Evolutionary conservation across 23 tunicate species (phyloP).

Genomic region (Clavelina lepadiformis): DNA sequence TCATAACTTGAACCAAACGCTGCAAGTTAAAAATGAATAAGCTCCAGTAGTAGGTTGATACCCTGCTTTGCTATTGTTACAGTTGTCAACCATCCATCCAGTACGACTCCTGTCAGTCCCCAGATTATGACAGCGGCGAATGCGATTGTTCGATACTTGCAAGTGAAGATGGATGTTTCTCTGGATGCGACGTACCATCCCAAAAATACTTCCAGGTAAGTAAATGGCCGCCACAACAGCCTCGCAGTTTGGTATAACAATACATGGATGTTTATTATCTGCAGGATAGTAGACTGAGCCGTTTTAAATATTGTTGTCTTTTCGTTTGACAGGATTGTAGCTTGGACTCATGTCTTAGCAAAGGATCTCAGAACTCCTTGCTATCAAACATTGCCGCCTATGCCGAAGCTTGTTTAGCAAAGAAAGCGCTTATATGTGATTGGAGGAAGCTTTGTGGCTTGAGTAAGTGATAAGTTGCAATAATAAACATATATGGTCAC

Average conservation of each 20-base stretch:
- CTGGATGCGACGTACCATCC: constrained; percentile 25
- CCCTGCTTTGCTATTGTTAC: background rate
- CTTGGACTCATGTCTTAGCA: constrained; percentile 23
- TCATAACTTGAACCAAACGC: too few relatives aligned
- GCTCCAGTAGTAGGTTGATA: background rate
- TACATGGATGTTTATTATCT: too few relatives aligned
- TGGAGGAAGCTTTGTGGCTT: constrained; percentile 39
- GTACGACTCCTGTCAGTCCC: constrained; percentile 12
- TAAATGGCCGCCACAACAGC: too few relatives aligned
- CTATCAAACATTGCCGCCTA: constrained; percentile 28
- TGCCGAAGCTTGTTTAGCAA: constrained; percentile 29
- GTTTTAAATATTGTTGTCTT: too few relatives aligned
- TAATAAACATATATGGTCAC: too few relatives aligned
- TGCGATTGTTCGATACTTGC: constrained; percentile 23
- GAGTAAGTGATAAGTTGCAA: background rate
- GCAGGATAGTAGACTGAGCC: too few relatives aligned
- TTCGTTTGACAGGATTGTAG: constrained; percentile 15
- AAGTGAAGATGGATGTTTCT: constrained; percentile 40
- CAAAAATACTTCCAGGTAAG: constrained; percentile 17
- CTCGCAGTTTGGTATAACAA: too few relatives aligned
- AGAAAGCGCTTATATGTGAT: constrained; percentile 14
- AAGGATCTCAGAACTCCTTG: constrained; percentile 25
- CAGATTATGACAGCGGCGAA: constrained; percentile 33
- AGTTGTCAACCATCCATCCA: constrained; percentile 12
- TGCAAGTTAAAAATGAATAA: background rate